Conservation (phyloP, 2,888 invertebrate species). For the Limnephilus lunatus region DNA sequence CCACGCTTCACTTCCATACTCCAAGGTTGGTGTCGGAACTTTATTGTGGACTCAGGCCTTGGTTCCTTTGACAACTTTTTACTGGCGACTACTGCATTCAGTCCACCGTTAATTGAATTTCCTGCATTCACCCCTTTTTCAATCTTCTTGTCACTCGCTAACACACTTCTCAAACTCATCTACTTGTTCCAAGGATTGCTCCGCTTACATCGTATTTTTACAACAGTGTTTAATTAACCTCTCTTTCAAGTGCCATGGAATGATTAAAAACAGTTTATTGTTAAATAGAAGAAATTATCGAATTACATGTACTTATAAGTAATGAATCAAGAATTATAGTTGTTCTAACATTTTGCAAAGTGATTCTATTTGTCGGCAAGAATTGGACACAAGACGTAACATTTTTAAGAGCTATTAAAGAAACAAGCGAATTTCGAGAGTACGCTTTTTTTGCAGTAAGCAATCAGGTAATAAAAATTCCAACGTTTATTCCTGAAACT, state of each 20-base stretch:
- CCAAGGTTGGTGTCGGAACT: background rate
- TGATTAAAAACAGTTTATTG: background rate
- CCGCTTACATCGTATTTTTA: background rate
- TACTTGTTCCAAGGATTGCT: background rate
- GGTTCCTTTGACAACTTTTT: background rate
- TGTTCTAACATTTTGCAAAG: background rate
- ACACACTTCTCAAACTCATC: background rate
- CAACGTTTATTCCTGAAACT: background rate
- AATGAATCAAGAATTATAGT: background rate
- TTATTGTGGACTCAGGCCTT: background rate
- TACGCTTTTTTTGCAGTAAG: background rate
- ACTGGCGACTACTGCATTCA: background rate
- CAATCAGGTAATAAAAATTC: background rate
- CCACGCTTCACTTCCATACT: background rate
- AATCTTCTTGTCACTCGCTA: background rate
- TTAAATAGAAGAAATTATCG: background rate
- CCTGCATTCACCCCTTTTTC: background rate
- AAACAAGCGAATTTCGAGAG: background rate
- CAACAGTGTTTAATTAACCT: background rate
- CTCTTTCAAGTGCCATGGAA: background rate
- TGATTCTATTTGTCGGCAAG: background rate
- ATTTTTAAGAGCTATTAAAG: background rate
- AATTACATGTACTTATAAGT: background rate
- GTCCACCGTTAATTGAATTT: background rate
- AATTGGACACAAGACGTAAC: background rate